phyloP scores from a whole-genome alignment of 2,888 invertebrate genomes.

The Colostygia pectinataria region DNA sequence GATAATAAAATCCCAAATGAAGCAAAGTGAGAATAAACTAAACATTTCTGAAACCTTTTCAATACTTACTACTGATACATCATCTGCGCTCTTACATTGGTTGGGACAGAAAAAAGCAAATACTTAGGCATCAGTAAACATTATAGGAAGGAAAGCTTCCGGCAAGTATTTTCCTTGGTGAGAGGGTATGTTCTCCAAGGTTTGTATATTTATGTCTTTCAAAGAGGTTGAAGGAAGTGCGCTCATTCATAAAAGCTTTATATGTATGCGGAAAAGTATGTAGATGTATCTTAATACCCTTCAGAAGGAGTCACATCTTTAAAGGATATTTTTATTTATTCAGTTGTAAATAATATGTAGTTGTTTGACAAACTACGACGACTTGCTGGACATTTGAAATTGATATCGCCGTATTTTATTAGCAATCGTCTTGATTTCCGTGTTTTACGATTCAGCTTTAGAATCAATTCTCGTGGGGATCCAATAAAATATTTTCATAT shows the following conservation, averaged over 20 bases:
- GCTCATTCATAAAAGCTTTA: slow-evolving; percentile 8
- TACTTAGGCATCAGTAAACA: not conserved
- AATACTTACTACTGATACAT: too few relatives aligned
- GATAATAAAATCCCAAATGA: too few relatives aligned
- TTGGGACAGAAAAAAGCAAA: too few relatives aligned
- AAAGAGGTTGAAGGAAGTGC: not conserved
- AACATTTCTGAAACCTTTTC: too few relatives aligned
- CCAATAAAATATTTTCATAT: slow-evolving; percentile 21
- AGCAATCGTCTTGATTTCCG: slow-evolving; percentile 11
- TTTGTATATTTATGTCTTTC: slow-evolving; percentile 12
- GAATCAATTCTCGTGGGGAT: slow-evolving; percentile 17
- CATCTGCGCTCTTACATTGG: too few relatives aligned
- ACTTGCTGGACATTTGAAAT: slow-evolving; percentile 1
- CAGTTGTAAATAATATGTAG: not conserved
- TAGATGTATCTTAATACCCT: too few relatives aligned
- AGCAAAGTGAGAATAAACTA: too few relatives aligned
- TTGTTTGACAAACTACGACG: not conserved
- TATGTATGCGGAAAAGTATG: not conserved
- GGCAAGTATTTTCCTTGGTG: slow-evolving; percentile 5
- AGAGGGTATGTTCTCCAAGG: not conserved
- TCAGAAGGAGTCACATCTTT: too few relatives aligned
- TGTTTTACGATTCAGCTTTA: slow-evolving; percentile 20
- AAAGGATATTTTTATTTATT: too few relatives aligned
- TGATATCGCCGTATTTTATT: slow-evolving; percentile 8
- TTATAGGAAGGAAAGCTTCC: slow-evolving; percentile 1